Percentiles rank a stretch among this genome's conserved stretches.
phyloP scores from a whole-genome alignment of 2,888 invertebrate genomes.

The Hyposoter didymator region DNA sequence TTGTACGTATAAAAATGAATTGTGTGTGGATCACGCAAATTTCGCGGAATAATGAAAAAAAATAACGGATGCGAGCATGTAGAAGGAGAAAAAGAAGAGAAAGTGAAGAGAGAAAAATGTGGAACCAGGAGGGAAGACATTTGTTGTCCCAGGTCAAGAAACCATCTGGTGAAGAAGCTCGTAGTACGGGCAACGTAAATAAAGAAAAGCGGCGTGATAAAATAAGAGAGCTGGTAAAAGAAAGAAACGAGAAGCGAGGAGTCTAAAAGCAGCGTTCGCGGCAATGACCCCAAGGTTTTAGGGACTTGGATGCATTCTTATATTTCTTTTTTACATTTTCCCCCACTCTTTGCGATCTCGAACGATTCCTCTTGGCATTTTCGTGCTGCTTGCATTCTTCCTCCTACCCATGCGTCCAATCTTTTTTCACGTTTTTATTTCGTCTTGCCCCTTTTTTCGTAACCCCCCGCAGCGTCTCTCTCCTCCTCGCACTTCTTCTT shows the following conservation, averaged over 20 bases:
- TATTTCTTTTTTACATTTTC: conserved; percentile 47
- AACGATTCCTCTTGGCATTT: conserved; percentile 5
- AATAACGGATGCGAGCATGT: neutral
- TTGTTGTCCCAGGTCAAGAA: conserved; percentile 63
- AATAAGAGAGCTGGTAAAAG: conserved; percentile 66
- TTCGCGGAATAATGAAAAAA: conserved; percentile 9
- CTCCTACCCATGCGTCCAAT: conserved; percentile 36
- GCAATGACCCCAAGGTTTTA: conserved; percentile 81
- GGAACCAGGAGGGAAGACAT: conserved; percentile 25
- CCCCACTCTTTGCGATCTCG: conserved; percentile 30
- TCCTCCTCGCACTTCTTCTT: conserved; percentile 58
- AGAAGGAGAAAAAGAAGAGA: conserved; percentile 10
- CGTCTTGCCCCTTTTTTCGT: neutral
- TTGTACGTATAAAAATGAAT: neutral
- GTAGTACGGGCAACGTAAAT: conserved; percentile 68
- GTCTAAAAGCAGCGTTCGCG: conserved; percentile 73
- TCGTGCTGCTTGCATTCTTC: conserved; percentile 20
- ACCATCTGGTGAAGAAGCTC: conserved; percentile 73
- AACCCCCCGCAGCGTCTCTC: conserved; percentile 37
- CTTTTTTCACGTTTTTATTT: conserved; percentile 40
- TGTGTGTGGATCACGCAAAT: conserved; percentile 36
- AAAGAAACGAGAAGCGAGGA: conserved; percentile 66
- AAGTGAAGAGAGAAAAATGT: conserved; percentile 21
- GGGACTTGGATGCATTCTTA: conserved; percentile 71
- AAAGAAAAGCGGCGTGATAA: conserved; percentile 43